These are phyloP conservation scores for Brachynemurus nebulosus DNA, from an alignment of 2,888 invertebrate species.

Conservation along the genomic window DNA sequence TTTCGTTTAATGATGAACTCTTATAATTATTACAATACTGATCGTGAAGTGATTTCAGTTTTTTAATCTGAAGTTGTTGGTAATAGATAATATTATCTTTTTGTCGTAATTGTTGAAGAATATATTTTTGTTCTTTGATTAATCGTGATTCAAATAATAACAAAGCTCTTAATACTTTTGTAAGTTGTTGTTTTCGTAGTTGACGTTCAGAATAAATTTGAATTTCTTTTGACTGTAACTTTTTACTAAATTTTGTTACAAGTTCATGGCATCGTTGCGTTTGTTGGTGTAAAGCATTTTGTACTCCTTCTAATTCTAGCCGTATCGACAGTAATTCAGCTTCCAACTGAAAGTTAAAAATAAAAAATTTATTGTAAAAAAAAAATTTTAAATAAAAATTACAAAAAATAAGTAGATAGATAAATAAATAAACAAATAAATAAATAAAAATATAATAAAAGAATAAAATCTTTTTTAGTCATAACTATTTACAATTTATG, in stretches of 20 bases:
- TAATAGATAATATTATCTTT: constrained; percentile 57
- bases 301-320: constrained; percentile 50
- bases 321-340: constrained; percentile 42
- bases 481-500: too few relatives aligned
- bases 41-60: constrained; percentile 37
- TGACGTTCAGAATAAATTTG: constrained; percentile 45
- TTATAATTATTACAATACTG: constrained; percentile 31
- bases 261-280: constrained; percentile 53
- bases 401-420: too few relatives aligned
- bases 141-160: constrained; percentile 57
- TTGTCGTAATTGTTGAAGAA: constrained; percentile 50
- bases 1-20: neutral
- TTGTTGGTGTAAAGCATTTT: constrained; percentile 48
- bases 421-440: too few relatives aligned
- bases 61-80: constrained; percentile 54
- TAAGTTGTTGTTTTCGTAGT: constrained; percentile 54
- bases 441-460: too few relatives aligned
- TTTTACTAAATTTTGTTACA: constrained; percentile 47
- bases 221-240: constrained; percentile 43
- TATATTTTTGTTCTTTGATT: constrained; percentile 57
- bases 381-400: too few relatives aligned
- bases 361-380: too few relatives aligned
- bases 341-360: constrained; percentile 46
- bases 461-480: too few relatives aligned
- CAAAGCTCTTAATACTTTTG: constrained; percentile 52